These are phyloP conservation scores for Tichodroma muraria DNA, from an alignment of 2,113 vertebrate genomes.

Conservation along the genomic window DNA sequence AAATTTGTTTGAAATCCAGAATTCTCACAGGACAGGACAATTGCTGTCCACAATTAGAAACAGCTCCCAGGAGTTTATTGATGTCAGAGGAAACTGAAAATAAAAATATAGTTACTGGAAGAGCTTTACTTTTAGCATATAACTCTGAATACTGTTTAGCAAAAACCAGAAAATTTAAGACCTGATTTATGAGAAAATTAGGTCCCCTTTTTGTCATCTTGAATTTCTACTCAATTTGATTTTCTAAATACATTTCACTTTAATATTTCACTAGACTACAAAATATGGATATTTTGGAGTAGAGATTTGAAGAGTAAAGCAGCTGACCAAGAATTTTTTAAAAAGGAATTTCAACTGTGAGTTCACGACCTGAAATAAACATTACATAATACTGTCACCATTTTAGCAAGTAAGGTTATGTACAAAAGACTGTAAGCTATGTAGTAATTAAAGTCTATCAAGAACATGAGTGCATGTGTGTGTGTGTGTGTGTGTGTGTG, in stretches of 20 bases:
- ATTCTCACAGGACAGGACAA: background rate
- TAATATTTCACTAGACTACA: background rate
- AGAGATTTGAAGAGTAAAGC: background rate
- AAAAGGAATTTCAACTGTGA: background rate
- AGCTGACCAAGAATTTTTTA: background rate
- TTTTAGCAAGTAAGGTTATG: background rate
- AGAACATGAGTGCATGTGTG: background rate
- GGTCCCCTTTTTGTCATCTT: background rate
- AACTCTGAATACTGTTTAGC: background rate
- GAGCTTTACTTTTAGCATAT: background rate
- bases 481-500: background rate
- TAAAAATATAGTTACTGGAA: background rate
- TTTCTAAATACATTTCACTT: background rate
- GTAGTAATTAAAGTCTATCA: constrained; percentile 22
- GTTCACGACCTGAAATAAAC: background rate
- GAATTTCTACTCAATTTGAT: background rate
- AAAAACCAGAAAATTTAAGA: background rate
- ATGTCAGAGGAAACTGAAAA: background rate
- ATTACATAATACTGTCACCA: background rate
- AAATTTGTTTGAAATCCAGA: background rate
- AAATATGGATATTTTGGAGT: background rate
- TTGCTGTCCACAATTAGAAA: background rate
- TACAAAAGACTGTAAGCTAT: background rate
- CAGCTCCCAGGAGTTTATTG: background rate
- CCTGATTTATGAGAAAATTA: background rate